Conservation (phyloP, 53 echinoderm and acorn worm species). For the Hippasteria phrygiana region DNA sequence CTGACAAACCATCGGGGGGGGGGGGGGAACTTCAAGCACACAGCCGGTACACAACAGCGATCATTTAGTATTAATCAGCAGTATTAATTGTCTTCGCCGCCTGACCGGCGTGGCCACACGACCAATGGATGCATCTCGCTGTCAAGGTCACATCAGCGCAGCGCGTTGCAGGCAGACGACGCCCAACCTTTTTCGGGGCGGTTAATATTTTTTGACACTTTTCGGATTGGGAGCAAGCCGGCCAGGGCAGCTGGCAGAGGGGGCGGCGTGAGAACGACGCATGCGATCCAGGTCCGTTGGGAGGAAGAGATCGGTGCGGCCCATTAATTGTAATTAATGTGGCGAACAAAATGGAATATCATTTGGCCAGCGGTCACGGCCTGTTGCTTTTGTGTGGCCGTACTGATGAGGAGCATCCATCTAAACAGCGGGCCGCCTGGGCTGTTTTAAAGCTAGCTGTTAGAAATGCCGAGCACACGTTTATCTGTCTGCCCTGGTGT, state of each 20-base stretch:
- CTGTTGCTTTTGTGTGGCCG: background rate
- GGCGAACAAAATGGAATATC: constrained; percentile 1
- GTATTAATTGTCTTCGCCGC: constrained; percentile 11
- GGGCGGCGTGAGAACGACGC: constrained; percentile 19
- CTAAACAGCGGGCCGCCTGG: background rate
- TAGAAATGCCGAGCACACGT: background rate
- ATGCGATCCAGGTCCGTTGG: background rate
- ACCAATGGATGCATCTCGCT: background rate
- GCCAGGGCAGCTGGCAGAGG: constrained; percentile 20
- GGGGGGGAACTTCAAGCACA: constrained; percentile 13
- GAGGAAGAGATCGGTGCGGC: background rate
- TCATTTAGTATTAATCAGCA: constrained; percentile 37
- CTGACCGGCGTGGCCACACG: background rate
- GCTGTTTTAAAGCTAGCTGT: background rate
- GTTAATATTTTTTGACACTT: constrained; percentile 62
- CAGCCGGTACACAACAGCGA: constrained; percentile 30
- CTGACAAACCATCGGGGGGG: background rate
- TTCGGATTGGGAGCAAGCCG: background rate
- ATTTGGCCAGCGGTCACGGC: constrained; percentile 31
- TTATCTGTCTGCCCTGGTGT: background rate
- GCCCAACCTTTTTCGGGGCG: background rate
- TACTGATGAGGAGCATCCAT: constrained; percentile 3
- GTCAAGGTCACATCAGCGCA: too few species aligned
- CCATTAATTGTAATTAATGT: constrained; percentile 37
- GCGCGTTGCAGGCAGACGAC: constrained; percentile 10